Conservation (phyloP, 2,113 vertebrate species). For the Ursus arctos region DNA sequence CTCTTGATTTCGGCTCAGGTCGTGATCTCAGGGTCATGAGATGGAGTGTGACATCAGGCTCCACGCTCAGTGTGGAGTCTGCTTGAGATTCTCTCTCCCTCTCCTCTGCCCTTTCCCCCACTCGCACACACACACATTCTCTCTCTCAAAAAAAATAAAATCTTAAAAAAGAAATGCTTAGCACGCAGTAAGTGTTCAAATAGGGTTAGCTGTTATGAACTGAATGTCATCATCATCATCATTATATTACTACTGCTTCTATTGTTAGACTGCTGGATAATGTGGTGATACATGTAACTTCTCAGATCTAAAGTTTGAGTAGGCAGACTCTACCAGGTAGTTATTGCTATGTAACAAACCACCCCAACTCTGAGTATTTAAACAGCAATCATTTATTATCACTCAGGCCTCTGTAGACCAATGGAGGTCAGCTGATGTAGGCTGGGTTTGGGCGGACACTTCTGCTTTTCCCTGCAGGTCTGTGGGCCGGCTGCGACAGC, state of each 20-base stretch:
- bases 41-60: background rate
- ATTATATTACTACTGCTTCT: background rate
- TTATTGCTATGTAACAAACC: background rate
- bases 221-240: background rate
- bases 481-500: background rate
- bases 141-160: background rate
- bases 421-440: background rate
- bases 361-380: background rate
- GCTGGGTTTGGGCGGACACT: background rate
- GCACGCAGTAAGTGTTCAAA: background rate
- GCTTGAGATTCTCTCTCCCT: background rate
- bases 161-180: background rate
- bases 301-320: background rate
- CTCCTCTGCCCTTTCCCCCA: background rate
- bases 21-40: background rate
- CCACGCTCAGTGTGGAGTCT: background rate
- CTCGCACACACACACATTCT: accelerated
- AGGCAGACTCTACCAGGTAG: background rate
- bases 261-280: background rate
- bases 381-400: background rate
- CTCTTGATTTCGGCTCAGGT: background rate
- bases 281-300: background rate
- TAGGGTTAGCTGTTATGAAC: background rate
- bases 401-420: background rate
- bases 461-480: background rate